Base-by-base conservation (phyloP, 1,140 invertebrate genomes). In the Drosophila miranda region DNA sequence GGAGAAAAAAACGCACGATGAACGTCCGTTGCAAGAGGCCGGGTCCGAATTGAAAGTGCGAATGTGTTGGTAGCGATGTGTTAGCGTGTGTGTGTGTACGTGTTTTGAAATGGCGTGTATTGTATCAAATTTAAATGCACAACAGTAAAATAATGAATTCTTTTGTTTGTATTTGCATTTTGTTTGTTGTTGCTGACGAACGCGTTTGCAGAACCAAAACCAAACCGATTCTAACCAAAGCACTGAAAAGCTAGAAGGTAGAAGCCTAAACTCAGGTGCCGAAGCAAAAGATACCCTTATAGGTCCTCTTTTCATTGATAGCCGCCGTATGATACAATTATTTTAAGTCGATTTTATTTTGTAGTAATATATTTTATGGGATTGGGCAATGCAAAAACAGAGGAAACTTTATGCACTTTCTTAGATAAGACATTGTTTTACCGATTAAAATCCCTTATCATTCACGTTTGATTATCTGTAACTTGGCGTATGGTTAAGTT, bases 51-150 rank as follows among this genome's bases (percentile, higher is more conserved):
- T 59, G 71, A 50, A 59, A 54, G 60, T 66, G 70, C 44, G 43
- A 74, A 53, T 72, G 43, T 50, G 60, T 51, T 53, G 34, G 34
- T 38, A 38, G 11, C 34, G 3, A 4, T 50, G 11, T 70, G 19
- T 48, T 2, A 53, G 21, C 48, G 42, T 26, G 55, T 70, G 58
- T 60, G 58, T n/a, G 28, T 58, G 14, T 58, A 50, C 78, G 75
- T 81, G 77, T 84, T 73, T 62, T 75, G 75, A 84, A 84, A 77
- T 84, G 57, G 80, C 82, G 81, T 86, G 81, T 75, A 86, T 87
- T 86, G 82, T 86, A 86, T 86, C 78, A 86, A 86, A 86, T 86
- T 86, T 78, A 86, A 86, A 86, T 87, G 74, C 81, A 86, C 81
- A 81, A 57, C 73, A 78, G 81, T 75, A 70, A 77, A 78, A 84